Evolutionary conservation across 2,797 vertebrate species (phyloP), one percentile per base, ranked within the genome.

Genomic region (Heteromormyrus szaboi): DNA sequence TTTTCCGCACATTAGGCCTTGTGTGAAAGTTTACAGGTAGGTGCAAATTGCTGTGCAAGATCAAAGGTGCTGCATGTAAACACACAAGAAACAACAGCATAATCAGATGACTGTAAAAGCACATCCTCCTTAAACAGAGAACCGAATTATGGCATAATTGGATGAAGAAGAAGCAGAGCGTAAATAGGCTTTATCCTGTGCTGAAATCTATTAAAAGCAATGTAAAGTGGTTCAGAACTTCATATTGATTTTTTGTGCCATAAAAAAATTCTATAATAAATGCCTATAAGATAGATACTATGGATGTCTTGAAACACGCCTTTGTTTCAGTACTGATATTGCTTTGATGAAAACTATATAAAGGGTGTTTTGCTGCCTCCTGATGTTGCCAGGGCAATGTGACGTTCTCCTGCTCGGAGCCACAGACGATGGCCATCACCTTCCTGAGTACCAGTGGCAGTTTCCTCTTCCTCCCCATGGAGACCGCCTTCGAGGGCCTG

Each of bases 321-420:
- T 37, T 54, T 90, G 59, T 22, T 65, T 29, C 22, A 29, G 22
- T 12, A 65, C 59, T 65, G 59, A 93, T 72, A 17, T 72, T 37
- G 65, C 12, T 72, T 14, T 72, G 29, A 79, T 46, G 41, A 46
- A 79, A 79, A 46, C 72, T 79, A 46, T 79, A 46, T 79, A 79
- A 79, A 79, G 4, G 72, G 37, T 79, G 37, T 79, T 46, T 17
- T 79, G 6, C 37, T 79, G 33, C 33, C 37, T 79, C 72, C 72
- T 79, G 72, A 79, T 83, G 91, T 93, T 94, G 94, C 1, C 93
- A 97, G 97, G 97, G 97, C 19, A 97, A 97, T 0, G 97, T 97
- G 90, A 97, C 96, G 51, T 97, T 97, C 93, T 94, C 94, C 90
- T 97, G 97, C 93, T 96, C 96, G 1, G 96, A 97, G 89, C 94